Conservation (phyloP, 2,888 invertebrate genomes). For the Gastrophysa polygoni region DNA sequence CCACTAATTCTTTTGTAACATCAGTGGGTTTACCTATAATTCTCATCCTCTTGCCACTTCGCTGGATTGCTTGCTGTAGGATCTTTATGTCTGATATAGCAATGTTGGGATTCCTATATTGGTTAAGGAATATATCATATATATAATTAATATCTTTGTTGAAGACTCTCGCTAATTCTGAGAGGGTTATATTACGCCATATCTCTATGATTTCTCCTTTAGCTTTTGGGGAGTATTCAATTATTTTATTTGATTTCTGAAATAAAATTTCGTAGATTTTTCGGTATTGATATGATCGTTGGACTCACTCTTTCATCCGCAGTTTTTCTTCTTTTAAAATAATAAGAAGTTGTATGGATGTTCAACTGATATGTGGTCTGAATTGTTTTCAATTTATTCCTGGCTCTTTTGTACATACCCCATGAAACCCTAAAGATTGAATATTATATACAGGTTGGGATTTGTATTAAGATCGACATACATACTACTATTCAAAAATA, state of each 20-base stretch:
- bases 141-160: slow-evolving; percentile 67
- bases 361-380: slow-evolving; percentile 14
- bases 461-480: background rate
- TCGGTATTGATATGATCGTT: background rate
- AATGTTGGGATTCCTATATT: slow-evolving; percentile 44
- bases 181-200: slow-evolving; percentile 83
- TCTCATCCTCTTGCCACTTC: slow-evolving; percentile 53
- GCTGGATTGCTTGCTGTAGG: slow-evolving; percentile 50
- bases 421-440: slow-evolving; percentile 24
- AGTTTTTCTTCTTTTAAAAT: slow-evolving; percentile 66
- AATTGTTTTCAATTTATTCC: slow-evolving; percentile 8
- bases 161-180: slow-evolving; percentile 71
- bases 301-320: slow-evolving; percentile 60
- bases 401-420: slow-evolving; percentile 21
- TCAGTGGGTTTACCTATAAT: slow-evolving; percentile 51
- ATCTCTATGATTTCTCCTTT: slow-evolving; percentile 67
- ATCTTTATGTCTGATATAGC: slow-evolving; percentile 50
- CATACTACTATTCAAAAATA: background rate
- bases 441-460: background rate
- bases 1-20: slow-evolving; percentile 37
- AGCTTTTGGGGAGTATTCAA: slow-evolving; percentile 67
- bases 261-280: slow-evolving; percentile 32
- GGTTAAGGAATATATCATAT: slow-evolving; percentile 51
- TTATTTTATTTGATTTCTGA: slow-evolving; percentile 62
- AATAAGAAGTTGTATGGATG: slow-evolving; percentile 53